Evolutionary conservation across 2,888 invertebrate genomes (phyloP), one percentile per base, ranked within the genome.

Genomic region (Coenonympha glycerion): DNA sequence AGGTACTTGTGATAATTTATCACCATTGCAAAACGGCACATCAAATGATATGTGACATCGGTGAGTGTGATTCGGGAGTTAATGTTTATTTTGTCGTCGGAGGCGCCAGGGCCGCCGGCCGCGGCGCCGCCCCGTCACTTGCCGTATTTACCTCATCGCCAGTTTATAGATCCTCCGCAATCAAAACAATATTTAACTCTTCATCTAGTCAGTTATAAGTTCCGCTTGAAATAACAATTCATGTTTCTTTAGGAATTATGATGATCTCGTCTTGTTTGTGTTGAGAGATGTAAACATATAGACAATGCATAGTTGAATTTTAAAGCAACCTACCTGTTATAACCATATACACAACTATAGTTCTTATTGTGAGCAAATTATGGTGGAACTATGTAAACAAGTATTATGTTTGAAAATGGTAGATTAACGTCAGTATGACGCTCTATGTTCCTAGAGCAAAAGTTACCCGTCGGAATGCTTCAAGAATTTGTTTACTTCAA

Each of bases 81-180:
- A 9, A n/a, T 39, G 39, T 39, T 37, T 22, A 39, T 39, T 22
- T 39, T 24, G 39, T 24, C 24, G 22, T 39, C 24, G 24, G 39
- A 15, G 39, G 39, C 39, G 39, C 24, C 39, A 22, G 13, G 16
- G 16, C 6, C n/a, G 15, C 15, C 22, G 22, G 22, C 2, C 36
- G 36, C 39, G 36, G 21, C 37, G 21, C n/a, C 30, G 30, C 30
- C 5, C 30, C 5, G 13, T 30, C 30, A 13, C 30, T 15, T 36
- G 19, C 37, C 37, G 39, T 39, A 39, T 39, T 24, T 24, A 39
- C 24, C 15, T 39, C 39, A 24, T 39, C 39, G 22, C 39, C 9
- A 9, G 22, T 24, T 24, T 22, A 24, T 24, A 39, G 6, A 19
- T 5, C 16, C 19, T n/a, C 5, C 11, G 21, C 21, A 21, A 13